phyloP scores from a whole-genome alignment of 2,113 vertebrate genomes.

The Xenopus borealis region DNA sequence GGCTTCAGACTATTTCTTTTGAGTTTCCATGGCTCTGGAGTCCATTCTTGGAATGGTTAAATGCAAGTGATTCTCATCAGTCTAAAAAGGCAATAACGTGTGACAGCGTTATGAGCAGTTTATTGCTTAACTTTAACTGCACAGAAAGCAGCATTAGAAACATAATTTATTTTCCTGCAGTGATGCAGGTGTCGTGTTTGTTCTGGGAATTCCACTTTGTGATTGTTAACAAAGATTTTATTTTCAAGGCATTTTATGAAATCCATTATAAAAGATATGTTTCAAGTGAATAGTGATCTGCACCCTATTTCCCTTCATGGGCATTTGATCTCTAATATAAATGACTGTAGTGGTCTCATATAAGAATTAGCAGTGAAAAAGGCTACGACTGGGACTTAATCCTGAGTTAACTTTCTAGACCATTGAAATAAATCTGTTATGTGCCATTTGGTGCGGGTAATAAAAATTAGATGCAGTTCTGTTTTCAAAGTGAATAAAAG shows the following conservation, averaged over 20 bases:
- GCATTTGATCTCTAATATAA: not conserved
- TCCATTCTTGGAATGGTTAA: slow-evolving; percentile 29
- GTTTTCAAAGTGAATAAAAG: too few relatives aligned
- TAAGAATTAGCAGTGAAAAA: not conserved
- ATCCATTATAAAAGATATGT: not conserved
- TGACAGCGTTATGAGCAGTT: slow-evolving; percentile 43
- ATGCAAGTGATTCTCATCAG: slow-evolving; percentile 26
- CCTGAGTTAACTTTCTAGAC: not conserved
- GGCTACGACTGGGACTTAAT: not conserved
- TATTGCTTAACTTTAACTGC: slow-evolving; percentile 27
- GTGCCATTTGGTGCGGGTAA: not conserved
- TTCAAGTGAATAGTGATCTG: not conserved
- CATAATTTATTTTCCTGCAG: slow-evolving; percentile 25
- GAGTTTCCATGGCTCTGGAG: slow-evolving; percentile 14
- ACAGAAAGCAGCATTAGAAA: slow-evolving; percentile 25
- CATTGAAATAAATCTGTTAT: not conserved
- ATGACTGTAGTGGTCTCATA: not conserved
- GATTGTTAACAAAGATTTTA: slow-evolving; percentile 10
- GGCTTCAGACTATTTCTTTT: slow-evolving; percentile 23
- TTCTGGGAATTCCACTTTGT: slow-evolving; percentile 4
- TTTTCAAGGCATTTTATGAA: slow-evolving; percentile 6
- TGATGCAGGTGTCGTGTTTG: slow-evolving; percentile 18
- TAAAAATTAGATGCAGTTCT: not conserved
- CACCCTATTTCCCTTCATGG: not conserved
- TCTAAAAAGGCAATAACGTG: slow-evolving; percentile 30